These are phyloP conservation scores for Bungarus multicinctus DNA, from an alignment of 2,113 vertebrate species.

Conservation along the genomic window DNA sequence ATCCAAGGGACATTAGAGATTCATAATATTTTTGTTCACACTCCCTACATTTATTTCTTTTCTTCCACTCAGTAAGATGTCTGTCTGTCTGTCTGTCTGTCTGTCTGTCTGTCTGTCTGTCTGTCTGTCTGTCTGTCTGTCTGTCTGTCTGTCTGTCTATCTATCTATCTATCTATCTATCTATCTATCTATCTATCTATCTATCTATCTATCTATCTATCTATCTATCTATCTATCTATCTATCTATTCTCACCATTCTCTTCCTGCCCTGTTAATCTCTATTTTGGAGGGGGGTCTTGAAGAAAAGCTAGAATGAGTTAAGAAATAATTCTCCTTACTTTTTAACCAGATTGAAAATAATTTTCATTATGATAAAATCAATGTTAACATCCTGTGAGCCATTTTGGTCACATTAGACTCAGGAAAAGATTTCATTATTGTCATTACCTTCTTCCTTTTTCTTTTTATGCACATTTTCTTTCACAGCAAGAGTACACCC, in stretches of 20 bases:
- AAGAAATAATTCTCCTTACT: constrained; percentile 43
- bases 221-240: background rate
- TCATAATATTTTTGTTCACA: constrained; percentile 14
- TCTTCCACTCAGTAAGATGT: background rate
- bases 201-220: background rate
- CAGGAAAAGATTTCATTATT: constrained; percentile 33
- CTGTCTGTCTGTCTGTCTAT: no score
- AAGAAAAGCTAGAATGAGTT: constrained; percentile 18
- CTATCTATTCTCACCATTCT: background rate
- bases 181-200: constrained; percentile 1
- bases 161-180: background rate
- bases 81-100: background rate
- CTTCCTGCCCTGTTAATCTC: background rate
- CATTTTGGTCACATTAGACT: constrained; percentile 38
- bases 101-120: background rate
- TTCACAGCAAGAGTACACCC: constrained; percentile 70
- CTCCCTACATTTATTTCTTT: constrained; percentile 21
- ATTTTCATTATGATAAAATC: constrained; percentile 47
- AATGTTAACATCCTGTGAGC: constrained; percentile 39
- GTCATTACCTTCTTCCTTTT: background rate
- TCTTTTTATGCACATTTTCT: background rate
- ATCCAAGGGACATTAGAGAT: constrained; percentile 17
- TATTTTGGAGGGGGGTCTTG: constrained; percentile 16
- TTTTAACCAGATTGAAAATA: constrained; percentile 52
- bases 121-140: background rate